phyloP scores from a whole-genome alignment of 2,888 invertebrate species.

The Uloborus plumipes region DNA sequence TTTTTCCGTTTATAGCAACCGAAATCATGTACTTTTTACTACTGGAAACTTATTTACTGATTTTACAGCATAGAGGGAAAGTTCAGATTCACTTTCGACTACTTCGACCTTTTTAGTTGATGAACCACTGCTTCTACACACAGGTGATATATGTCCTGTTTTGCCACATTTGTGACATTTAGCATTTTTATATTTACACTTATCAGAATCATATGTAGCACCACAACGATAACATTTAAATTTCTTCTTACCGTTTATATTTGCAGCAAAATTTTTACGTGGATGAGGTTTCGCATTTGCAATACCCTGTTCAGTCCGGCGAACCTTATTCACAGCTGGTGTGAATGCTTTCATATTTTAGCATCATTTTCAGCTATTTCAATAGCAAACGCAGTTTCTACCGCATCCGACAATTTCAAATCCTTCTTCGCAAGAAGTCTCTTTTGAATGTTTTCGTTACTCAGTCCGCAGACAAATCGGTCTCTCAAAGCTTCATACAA shows the following conservation, averaged over 20 bases:
- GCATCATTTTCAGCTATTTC: too few relatives aligned
- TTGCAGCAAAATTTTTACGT: background rate
- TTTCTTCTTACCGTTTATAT: background rate
- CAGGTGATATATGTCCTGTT: constrained; percentile 17
- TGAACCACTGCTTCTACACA: background rate
- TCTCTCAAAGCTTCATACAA: constrained; percentile 15
- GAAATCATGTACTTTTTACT: background rate
- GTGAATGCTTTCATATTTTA: too few relatives aligned
- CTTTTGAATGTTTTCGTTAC: constrained; percentile 13
- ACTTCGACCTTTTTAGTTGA: background rate
- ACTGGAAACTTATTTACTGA: background rate
- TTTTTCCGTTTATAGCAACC: background rate
- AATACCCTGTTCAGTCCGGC: too few relatives aligned
- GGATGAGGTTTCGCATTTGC: too few relatives aligned
- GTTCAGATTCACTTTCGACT: background rate
- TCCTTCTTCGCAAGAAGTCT: constrained; percentile 19
- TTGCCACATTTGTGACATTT: constrained; percentile 11
- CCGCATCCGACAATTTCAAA: constrained; percentile 1
- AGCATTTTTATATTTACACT: constrained; percentile 18
- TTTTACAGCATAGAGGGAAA: constrained; percentile 6
- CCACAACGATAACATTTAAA: constrained; percentile 16
- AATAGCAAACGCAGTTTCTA: background rate
- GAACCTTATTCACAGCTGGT: too few relatives aligned
- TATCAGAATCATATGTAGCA: constrained; percentile 12
- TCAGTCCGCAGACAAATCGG: background rate